Evolutionary conservation across 2,113 vertebrate species (phyloP), one percentile per base, ranked within the genome.

Genomic region (Passer domesticus): DNA sequence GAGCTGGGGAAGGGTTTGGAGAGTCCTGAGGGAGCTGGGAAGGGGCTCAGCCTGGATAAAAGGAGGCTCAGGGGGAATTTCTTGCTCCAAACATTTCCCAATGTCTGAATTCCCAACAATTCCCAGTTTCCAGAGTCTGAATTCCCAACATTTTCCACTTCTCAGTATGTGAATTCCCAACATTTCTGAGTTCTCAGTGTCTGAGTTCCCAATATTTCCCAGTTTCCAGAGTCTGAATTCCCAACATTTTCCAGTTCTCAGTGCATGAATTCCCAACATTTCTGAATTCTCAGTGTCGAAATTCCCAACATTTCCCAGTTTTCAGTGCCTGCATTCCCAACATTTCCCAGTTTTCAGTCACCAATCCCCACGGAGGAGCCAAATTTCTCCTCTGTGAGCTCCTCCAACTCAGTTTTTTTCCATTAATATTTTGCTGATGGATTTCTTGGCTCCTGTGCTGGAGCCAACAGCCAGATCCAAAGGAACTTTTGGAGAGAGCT

Each of bases 351-450:
- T 37, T 17, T 7, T 11, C 35, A 28, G 12, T 21, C 16, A 1
- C 89, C 50, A 52, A 9, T 27, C 55, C 25, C 11, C 3, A 35
- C 3, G 5, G 14, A 75, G 15, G 70, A 84, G 60, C 68, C 37
- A 10, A 17, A 63, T 63, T 37, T 8, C 47, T 31, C 31, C 37
- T 44, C 46, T 3, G 0, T 16, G 31, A 2, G 5, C 33, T 83
- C 47, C 58, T 73, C 68, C 4, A 1, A 3, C 27, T 73, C 81
- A 0, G 3, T 3, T 63, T 53, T 56, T 63, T 62, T 69, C 62
- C 90, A 75, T 93, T 84, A 44, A 74, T 43, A 68, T 94, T 92
- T 92, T 44, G 47, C 67, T 88, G 88, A 93, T 44, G 52, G 91
- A 80, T 95, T 95, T 93, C 75, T 95, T 95, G 95, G 91, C 92